Evolutionary conservation across 2,888 invertebrate genomes (phyloP), one percentile per base, ranked within the genome.

Genomic region (Drosophila lutescens): DNA sequence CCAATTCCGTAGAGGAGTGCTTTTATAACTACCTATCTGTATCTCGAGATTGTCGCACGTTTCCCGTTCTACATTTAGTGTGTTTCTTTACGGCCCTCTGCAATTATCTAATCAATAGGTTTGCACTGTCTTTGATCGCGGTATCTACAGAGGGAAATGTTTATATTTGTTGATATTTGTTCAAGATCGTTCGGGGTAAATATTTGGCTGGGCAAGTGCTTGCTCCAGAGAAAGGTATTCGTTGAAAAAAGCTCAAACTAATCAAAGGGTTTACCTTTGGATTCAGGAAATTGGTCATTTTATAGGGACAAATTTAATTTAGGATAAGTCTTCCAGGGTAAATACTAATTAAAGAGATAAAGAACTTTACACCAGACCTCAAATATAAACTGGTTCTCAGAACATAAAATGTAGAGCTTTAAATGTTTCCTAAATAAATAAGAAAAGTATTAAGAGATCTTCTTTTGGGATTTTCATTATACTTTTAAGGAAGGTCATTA

Each of bases 21-120:
- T 43, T n/a, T 38, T 17, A 20, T 66, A 60, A 57, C 50, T 62
- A 12, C 17, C 36, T 30, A 34, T 62, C 40, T 26, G 43, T 50
- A 63, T 51, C 65, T 41, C 17, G 17, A 54, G 65, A 66, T 46
- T 65, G 65, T 66, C 55, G 54, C 66, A 46, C 36, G 44, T 65
- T 51, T 34, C 17, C 26, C 44, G 72, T 20, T 71, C 70, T 36
- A 70, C 44, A 70, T 70, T 55, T 72, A 10, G 43, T 41, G 13
- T n/a, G 26, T 13, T 51, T 20, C 6, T 0, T 20, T 44, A 40
- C 36, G 46, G 36, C 44, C 55, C 23, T 53, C 57, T 73, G 85
- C 85, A 82, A 82, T 82, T 87, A 82, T 82, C 82, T 82, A 82
- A 82, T 82, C 82, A 87, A 87, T 78, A 79, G 79, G 88, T 85